These are phyloP conservation scores for Pristionchus pacificus DNA, from an alignment of 1,140 invertebrate species.

Conservation along the genomic window DNA sequence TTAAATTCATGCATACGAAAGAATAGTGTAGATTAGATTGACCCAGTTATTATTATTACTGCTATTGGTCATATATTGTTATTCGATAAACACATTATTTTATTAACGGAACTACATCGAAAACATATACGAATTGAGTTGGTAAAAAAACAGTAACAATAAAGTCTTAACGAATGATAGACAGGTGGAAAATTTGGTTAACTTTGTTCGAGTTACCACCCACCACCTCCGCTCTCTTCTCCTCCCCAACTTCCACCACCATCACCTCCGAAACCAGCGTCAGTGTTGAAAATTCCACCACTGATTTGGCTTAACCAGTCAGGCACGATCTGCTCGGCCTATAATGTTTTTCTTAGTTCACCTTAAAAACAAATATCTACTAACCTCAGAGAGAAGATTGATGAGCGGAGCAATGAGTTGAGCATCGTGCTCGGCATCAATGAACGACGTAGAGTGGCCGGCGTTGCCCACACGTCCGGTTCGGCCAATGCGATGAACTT, in stretches of 20 bases:
- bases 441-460: conserved; percentile 18
- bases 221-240: conserved; percentile 1
- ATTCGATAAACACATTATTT: too few relatives aligned
- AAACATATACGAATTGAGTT: too few relatives aligned
- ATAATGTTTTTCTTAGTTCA: too few relatives aligned
- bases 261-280: background rate
- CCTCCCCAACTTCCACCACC: background rate
- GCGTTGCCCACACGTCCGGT: conserved; percentile 29
- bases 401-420: conserved; percentile 1
- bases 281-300: conserved; percentile 9
- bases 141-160: too few relatives aligned
- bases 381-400: background rate
- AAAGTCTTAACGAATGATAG: too few relatives aligned
- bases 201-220: background rate
- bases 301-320: background rate
- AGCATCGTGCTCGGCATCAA: background rate
- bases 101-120: too few relatives aligned
- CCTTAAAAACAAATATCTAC: background rate
- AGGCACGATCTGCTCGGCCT: conserved; percentile 14
- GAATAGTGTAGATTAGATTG: too few relatives aligned
- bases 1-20: too few relatives aligned
- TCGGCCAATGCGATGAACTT: conserved; percentile 29
- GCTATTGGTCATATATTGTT: too few relatives aligned
- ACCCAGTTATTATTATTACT: too few relatives aligned
- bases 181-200: too few relatives aligned